Evolutionary conservation across 2,888 invertebrate genomes (phyloP), one percentile per base, ranked within the genome.

Genomic region (Chirona hameri): DNA sequence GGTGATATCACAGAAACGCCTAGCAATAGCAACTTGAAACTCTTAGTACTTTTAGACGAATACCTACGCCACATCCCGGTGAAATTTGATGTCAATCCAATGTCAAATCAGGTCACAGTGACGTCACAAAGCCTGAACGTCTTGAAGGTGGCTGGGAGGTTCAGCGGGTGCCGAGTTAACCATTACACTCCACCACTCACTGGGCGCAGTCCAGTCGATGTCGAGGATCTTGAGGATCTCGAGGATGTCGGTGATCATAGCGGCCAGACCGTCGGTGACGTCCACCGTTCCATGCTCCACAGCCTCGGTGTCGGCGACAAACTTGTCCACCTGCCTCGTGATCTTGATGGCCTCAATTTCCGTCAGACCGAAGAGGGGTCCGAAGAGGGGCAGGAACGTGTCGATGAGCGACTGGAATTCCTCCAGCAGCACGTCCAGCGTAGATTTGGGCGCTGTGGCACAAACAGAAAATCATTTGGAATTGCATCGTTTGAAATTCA

Each of bases 221-320:
- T 39, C 72, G 1, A 76, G 72, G 39, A 14, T 31, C 31, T 21
- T 46, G 39, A 76, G 24, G 24, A 76, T 46, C 76, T 76, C 76
- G 46, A 76, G 15, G 12, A 46, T 39, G 76, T 76, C 39, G 39
- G 39, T 76, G 24, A 46, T 31, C 27, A 76, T 76, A n/a, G 10
- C 31, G 18, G 31, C 76, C 7, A 76, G 15, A 24, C 76, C 76
- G 39, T 21, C 31, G 39, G 39, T 21, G 76, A 76, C 15, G 39
- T 39, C 39, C 9, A 46, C 46, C 7, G 7, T 21, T 21, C 76
- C 76, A 21, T 18, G 39, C 24, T 76, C 46, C 24, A 39, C 21
- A 24, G 76, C 76, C 76, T 76, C 76, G 24, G 14, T 14, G 21
- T 76, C 76, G 76, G 72, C 46, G 21, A 76, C 76, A 27, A 76